Evolutionary conservation across 53 echinoderm and acorn worm species (phyloP), one percentile per base, ranked within the genome.

Genomic region (Antedon mediterranea): DNA sequence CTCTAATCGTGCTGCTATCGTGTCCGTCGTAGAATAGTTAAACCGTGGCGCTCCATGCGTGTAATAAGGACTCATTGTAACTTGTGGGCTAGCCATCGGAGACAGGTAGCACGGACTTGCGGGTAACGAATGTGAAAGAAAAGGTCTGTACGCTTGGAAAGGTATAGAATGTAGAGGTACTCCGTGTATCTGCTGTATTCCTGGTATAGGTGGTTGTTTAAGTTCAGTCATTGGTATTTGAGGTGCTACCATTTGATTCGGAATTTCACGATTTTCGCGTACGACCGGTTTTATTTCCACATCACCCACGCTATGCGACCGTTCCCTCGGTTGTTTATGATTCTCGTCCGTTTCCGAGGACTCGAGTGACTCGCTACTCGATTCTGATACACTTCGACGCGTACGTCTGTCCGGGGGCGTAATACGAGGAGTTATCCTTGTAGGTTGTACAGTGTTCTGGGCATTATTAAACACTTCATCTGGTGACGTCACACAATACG

Each of bases 61-160:
- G 23, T 78, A 89, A 75, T 87, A 81, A 20, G 93, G 93, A 31
- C 87, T 87, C 78, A 94, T 73, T 26, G 88, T 83, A 3, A 88
- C 82, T 7, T 83, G 85, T 4, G 91, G 91, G 29, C 88, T 90
- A 20, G 91, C 78, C 37, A 90, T 82, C 23, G 91, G 91, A 14
- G 91, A 90, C 11, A 91, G 76, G 43, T 94, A 94, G 71, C 88
- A 91, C 4, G 94, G 94, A 72, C 94, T 94, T 28, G 94, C 94
- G 13, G 94, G 94, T 31, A 94, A 79, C 7, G 94, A 94, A 83
- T 94, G 94, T n/a, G 94, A 91, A 72, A 83, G 73, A 83, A 91
- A 91, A 71, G 91, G 89, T 43, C 93, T 70, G 83, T 90, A 82
- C 6, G 86, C 76, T 30, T 88, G 88, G 33, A 88, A 87, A 73